Evolutionary conservation across 2,888 invertebrate species (phyloP).

Genomic region (Erynnis tages): DNA sequence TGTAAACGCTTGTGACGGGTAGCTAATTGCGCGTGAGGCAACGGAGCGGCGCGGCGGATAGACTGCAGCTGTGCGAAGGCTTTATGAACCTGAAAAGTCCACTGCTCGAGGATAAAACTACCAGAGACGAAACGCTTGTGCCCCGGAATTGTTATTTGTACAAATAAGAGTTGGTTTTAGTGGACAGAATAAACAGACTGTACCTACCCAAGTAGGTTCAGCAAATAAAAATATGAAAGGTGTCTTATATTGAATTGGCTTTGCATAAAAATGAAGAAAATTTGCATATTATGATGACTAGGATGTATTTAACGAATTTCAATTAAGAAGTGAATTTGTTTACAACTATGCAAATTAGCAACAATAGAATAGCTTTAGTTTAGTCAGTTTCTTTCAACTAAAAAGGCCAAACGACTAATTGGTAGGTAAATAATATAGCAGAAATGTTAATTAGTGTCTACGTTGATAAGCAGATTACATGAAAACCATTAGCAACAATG

Average conservation of each 20-base stretch:
- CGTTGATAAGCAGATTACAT: background rate
- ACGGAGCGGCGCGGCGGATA: slow-evolving; percentile 36
- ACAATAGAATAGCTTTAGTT: too few species aligned
- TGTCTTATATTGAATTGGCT: too few species aligned
- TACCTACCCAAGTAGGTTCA: too few species aligned
- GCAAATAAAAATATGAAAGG: too few species aligned
- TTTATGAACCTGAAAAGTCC: slow-evolving; percentile 25
- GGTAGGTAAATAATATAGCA: too few species aligned
- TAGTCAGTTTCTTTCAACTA: too few species aligned
- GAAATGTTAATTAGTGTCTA: too few species aligned
- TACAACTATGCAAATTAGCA: too few species aligned
- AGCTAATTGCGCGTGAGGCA: slow-evolving; percentile 78
- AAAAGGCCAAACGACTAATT: background rate
- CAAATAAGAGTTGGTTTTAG: slow-evolving; percentile 1
- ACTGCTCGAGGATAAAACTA: slow-evolving; percentile 13
- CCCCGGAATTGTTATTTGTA: background rate
- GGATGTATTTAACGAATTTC: too few species aligned
- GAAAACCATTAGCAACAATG: slow-evolving; percentile 12
- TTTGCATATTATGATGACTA: too few species aligned
- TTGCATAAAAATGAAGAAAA: too few species aligned
- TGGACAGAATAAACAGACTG: background rate
- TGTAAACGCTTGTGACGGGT: slow-evolving; percentile 81
- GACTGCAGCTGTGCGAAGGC: slow-evolving; percentile 18
- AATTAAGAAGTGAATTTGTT: too few species aligned
- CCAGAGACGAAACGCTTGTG: slow-evolving; percentile 14